Base-by-base conservation (phyloP, 2,888 invertebrate species). In the Nymphalis polychloros region DNA sequence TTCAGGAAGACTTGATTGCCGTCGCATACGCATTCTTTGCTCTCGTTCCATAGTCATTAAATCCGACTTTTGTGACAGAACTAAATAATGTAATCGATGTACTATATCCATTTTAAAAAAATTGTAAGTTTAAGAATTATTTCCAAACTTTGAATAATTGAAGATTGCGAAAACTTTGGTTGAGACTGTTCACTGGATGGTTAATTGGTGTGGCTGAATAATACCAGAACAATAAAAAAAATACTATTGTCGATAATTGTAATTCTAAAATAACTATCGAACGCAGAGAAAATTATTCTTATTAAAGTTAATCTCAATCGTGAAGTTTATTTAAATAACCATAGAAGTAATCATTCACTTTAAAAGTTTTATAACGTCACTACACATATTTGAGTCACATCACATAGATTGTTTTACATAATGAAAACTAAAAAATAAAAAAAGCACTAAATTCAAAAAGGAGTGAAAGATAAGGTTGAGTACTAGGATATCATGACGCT, bases 21-120 rank as follows among this genome's bases (percentile, higher is more conserved):
- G 84, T 19, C 92, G 84, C 77, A 92, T 86, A 73, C 91, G 85
- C 84, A 89, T 80, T 72, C 91, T 83, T 76, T 93, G 91, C 75
- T 92, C 93, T 65, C 92, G 80, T 60, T 93, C 93, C 89, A 93
- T 90, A 1, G 91, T 92, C 91, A 93, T 87, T 70, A 93, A 79
- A 78, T 93, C 93, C 27, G 92, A 92, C 76, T 93, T 93, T 79
- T 93, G 93, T 2, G 93, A 88, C 50, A 93, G 78, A 76, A 93
- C 92, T 72, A 93, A 81, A 76, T 93, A 93, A 76, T 93, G 93
- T 73, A 93, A 78, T 50, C 91, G 86, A 78, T 93, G 93, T 70
- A 93, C 91, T 74, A 93, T 82, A 84, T 93, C 93, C 93, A 93
- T 93, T 64, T 57, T 57, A 41, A 3, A 31, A 16, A 31, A 16